Conservation (phyloP, 2,888 invertebrate species). For the Cantharis flavilabris region DNA sequence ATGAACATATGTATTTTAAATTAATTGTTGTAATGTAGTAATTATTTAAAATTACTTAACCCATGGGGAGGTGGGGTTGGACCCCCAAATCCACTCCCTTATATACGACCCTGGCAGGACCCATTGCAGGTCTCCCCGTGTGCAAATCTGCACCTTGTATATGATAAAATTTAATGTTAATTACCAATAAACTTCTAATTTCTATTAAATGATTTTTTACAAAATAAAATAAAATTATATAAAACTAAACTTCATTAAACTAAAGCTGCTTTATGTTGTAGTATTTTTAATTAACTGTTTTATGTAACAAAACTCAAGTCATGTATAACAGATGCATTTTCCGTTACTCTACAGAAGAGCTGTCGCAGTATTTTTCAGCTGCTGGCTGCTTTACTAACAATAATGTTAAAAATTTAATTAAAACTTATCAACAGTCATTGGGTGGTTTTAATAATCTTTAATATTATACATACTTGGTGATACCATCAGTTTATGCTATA, state of each 20-base stretch:
- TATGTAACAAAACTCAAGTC: neutral
- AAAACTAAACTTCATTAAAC: neutral
- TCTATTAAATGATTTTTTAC: neutral
- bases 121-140: no score
- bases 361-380: neutral
- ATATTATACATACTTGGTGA: neutral
- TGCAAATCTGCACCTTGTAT: no score
- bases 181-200: no score
- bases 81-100: no score
- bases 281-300: neutral
- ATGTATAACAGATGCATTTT: constrained; percentile 3
- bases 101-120: no score
- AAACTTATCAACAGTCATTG: neutral
- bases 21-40: no score
- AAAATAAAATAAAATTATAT: neutral
- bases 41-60: no score
- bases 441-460: neutral
- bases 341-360: neutral
- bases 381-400: neutral
- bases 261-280: neutral
- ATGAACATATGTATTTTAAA: no score
- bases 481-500: neutral
- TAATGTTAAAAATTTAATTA: neutral
- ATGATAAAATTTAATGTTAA: no score
- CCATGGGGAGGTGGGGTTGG: no score